Percentiles rank a stretch among this genome's conserved stretches.
phyloP scores from a whole-genome alignment of 2,888 invertebrate species.

The Hipparchia sbordonii region DNA sequence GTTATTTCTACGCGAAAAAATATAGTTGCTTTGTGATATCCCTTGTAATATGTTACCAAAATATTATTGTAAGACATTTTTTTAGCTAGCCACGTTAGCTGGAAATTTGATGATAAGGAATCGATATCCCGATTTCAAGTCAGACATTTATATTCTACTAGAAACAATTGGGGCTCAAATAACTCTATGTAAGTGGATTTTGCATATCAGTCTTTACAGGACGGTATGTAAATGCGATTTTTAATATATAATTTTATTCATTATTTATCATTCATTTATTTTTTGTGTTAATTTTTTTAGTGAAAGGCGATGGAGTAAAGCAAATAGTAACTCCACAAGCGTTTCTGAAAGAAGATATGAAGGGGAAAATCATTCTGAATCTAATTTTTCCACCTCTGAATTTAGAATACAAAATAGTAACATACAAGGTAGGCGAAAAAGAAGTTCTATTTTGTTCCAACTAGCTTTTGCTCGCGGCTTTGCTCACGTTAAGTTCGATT shows the following conservation, averaged over 20 bases:
- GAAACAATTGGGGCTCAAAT: conserved; percentile 63
- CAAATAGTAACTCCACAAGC: conserved; percentile 52
- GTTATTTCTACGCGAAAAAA: too few relatives aligned
- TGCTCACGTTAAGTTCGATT: too few relatives aligned
- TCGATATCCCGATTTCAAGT: conserved; percentile 85
- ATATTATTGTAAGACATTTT: conserved; percentile 21
- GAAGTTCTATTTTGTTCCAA: too few relatives aligned
- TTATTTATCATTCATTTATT: too few relatives aligned
- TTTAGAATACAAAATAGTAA: conserved; percentile 73
- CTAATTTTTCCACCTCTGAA: conserved; percentile 78
- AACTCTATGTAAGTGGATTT: conserved; percentile 55
- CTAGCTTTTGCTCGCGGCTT: too few relatives aligned
- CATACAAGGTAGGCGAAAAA: conserved; percentile 82
- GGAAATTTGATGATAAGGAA: conserved; percentile 89
- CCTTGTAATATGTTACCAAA: too few relatives aligned
- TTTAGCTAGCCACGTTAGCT: conserved; percentile 85
- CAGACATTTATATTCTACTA: conserved; percentile 85
- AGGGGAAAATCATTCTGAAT: conserved; percentile 75
- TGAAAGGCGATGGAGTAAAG: background rate
- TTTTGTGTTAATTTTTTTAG: background rate
- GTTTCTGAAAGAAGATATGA: conserved; percentile 73
- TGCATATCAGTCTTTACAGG: too few relatives aligned
- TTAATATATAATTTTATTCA: too few relatives aligned
- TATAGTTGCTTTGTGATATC: too few relatives aligned
- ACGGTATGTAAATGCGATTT: too few relatives aligned